A percentile compares a stretch with the other conserved stretches of the same genome.
Conservation (phyloP, 1,140 invertebrate genomes). For the Neodiprion virginianus region DNA sequence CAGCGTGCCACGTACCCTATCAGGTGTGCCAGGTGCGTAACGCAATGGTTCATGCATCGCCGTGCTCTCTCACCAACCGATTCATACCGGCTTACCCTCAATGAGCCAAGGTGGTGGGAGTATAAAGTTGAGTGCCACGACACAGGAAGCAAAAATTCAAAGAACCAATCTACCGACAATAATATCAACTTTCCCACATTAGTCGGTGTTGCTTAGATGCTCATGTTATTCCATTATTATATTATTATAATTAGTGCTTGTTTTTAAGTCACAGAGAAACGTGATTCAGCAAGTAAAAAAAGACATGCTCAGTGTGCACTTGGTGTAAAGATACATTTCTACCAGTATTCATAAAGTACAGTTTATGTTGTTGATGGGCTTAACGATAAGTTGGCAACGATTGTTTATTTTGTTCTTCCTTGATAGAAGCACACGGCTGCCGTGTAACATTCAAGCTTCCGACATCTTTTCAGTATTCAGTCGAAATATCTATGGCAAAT, state of each 20-base stretch:
- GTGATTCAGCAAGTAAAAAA: no score
- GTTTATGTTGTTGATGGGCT: no score
- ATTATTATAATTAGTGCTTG: background rate
- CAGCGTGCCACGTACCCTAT: constrained; percentile 61
- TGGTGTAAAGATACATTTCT: no score
- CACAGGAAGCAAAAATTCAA: constrained; percentile 22
- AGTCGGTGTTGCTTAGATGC: background rate
- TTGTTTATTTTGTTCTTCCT: no score
- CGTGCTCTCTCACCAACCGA: constrained; percentile 61
- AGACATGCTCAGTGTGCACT: no score
- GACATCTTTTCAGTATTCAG: no score
- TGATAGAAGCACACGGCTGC: no score
- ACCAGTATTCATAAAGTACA: no score
- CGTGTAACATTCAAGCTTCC: no score
- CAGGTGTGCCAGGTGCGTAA: constrained; percentile 60
- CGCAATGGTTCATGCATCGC: constrained; percentile 63
- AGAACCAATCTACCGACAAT: background rate
- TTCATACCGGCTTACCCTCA: constrained; percentile 57
- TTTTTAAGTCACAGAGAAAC: no score
- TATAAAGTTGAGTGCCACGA: constrained; percentile 35
- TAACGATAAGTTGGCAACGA: no score
- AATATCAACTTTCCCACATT: background rate
- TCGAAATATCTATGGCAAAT: no score
- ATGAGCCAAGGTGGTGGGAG: constrained; percentile 36
- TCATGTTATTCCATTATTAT: background rate